A percentile compares a stretch with the other conserved stretches of the same genome.
Evolutionary conservation across 2,113 vertebrate genomes (phyloP).

Genomic region (Podarcis muralis): DNA sequence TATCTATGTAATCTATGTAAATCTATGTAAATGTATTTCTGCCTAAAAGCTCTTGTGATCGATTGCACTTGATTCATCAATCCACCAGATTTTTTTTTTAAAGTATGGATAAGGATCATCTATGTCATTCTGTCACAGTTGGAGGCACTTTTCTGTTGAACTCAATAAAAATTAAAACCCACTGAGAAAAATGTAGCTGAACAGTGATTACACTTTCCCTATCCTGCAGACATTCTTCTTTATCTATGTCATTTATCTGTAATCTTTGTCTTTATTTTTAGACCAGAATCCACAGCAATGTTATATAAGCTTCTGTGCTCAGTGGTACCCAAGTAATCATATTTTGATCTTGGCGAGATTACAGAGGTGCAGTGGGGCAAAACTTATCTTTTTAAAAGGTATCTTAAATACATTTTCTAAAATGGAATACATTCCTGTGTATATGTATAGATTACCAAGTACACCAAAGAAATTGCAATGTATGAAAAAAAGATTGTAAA

Average conservation of each 20-base stretch:
- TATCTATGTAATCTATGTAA: slow-evolving; percentile 32
- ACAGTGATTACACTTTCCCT: neutral
- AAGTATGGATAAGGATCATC: neutral
- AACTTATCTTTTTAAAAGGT: neutral
- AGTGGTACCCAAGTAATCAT: slow-evolving; percentile 42
- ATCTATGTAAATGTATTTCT: slow-evolving; percentile 34
- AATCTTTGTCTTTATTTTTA: slow-evolving; percentile 40
- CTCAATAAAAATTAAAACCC: neutral
- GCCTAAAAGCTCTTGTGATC: slow-evolving; percentile 18
- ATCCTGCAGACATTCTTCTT: slow-evolving; percentile 2
- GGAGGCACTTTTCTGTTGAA: neutral
- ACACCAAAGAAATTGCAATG: slow-evolving; percentile 71
- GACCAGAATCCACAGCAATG: slow-evolving; percentile 42
- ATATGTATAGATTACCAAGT: slow-evolving; percentile 78
- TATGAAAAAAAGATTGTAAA: slow-evolving; percentile 81
- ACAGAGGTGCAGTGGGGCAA: slow-evolving; percentile 15
- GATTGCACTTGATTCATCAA: slow-evolving; percentile 15
- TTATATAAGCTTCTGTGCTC: slow-evolving; percentile 39
- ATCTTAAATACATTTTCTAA: slow-evolving; percentile 1
- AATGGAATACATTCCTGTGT: neutral
- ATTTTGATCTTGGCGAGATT: slow-evolving; percentile 32
- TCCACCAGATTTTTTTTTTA: slow-evolving; percentile 17
- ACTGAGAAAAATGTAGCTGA: neutral
- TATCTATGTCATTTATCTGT: slow-evolving; percentile 41
- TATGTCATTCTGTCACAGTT: neutral